Evolutionary conservation across 2,888 invertebrate genomes (phyloP).

Genomic region (Tipula helvola): DNA sequence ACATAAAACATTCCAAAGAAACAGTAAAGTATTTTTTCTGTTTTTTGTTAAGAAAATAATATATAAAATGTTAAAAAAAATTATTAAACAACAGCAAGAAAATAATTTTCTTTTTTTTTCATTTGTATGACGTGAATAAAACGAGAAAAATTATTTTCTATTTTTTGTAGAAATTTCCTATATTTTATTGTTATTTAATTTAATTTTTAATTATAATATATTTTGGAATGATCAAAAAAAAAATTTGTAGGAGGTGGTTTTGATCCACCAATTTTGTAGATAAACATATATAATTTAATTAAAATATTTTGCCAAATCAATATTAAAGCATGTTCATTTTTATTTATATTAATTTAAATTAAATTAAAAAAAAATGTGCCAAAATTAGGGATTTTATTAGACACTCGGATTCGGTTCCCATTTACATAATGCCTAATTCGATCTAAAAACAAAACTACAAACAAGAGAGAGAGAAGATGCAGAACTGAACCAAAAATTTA

Average conservation of each 20-base stretch:
- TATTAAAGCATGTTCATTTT: neutral
- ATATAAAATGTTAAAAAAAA: neutral
- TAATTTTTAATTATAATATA: neutral
- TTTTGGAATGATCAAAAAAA: neutral
- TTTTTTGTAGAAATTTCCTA: neutral
- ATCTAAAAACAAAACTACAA: neutral
- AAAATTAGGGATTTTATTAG: neutral
- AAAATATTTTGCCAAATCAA: neutral
- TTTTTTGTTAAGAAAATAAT: neutral
- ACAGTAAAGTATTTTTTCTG: neutral
- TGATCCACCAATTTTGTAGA: neutral
- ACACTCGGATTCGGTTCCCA: neutral
- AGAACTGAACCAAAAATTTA: neutral
- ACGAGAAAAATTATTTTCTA: neutral
- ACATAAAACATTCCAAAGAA: conserved; percentile 12
- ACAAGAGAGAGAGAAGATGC: neutral
- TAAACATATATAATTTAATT: neutral
- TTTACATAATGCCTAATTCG: neutral
- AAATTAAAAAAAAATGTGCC: neutral
- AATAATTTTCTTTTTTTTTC: neutral
- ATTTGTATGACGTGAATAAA: neutral
- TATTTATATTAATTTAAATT: neutral
- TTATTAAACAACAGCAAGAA: neutral
- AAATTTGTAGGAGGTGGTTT: neutral
- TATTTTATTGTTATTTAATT: neutral